These are phyloP conservation scores for Chloroceryle inda DNA, from an alignment of 2,797 vertebrate species.

Conservation along the genomic window DNA sequence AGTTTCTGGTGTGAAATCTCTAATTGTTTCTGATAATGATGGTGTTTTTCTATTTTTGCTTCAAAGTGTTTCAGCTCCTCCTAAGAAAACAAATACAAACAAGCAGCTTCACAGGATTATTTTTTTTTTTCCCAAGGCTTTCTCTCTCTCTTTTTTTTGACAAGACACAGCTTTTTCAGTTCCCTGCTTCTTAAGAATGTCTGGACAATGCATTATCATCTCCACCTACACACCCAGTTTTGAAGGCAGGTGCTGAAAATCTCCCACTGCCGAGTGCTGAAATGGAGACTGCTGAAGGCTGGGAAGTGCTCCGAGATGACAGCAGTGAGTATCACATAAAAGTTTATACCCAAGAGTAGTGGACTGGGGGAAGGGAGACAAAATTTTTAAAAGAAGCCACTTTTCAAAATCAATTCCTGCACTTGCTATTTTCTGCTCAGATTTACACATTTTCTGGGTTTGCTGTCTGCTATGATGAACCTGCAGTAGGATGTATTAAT, in stretches of 20 bases:
- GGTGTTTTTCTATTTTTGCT: constrained; percentile 96
- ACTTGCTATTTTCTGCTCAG: neutral
- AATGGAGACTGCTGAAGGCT: neutral
- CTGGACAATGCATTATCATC: neutral
- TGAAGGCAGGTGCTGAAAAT: neutral
- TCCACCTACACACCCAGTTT: neutral
- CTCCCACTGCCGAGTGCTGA: neutral
- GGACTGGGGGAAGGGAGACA: neutral
- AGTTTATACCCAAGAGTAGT: neutral
- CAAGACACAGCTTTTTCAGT: neutral
- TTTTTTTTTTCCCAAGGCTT: neutral
- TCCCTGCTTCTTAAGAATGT: neutral
- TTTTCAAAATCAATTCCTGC: neutral
- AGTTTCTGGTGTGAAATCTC: constrained; percentile 96
- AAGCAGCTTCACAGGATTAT: neutral
- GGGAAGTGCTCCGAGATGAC: neutral
- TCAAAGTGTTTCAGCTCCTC: constrained; percentile 97
- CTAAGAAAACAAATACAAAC: constrained; percentile 66
- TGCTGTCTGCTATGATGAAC: neutral
- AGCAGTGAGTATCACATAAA: neutral
- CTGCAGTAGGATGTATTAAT: neutral
- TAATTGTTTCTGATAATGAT: constrained; percentile 95
- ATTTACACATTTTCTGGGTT: neutral
- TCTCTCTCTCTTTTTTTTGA: neutral
- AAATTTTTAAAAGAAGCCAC: neutral